phyloP scores from a whole-genome alignment of 2,888 invertebrate species.

The Agrochola lota region DNA sequence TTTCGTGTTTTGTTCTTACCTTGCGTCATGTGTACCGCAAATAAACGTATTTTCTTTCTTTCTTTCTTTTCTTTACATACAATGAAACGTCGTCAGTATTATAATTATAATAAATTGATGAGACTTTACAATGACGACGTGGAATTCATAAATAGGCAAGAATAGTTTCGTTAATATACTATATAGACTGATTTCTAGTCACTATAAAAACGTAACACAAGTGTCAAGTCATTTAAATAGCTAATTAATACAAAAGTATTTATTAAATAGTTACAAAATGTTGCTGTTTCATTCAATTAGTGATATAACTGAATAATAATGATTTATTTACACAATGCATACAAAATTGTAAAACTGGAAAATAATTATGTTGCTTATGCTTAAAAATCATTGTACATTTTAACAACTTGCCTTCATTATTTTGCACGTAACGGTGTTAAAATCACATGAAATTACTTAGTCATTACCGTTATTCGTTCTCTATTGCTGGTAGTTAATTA shows the following conservation, averaged over 20 bases:
- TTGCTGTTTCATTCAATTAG: slow-evolving; percentile 56
- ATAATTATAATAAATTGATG: slow-evolving; percentile 34
- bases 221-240: slow-evolving; percentile 16
- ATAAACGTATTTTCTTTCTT: too few species aligned
- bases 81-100: slow-evolving; percentile 21
- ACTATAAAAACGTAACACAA: slow-evolving; percentile 21
- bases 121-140: slow-evolving; percentile 35
- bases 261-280: slow-evolving; percentile 40
- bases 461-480: slow-evolving; percentile 67
- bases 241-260: slow-evolving; percentile 31
- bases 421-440: slow-evolving; percentile 60
- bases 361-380: slow-evolving; percentile 52
- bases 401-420: slow-evolving; percentile 61
- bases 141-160: slow-evolving; percentile 34
- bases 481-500: slow-evolving; percentile 68
- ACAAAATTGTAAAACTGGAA: slow-evolving; percentile 58
- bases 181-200: slow-evolving; percentile 9
- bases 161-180: slow-evolving; percentile 20
- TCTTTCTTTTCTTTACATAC: too few species aligned
- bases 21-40: too few species aligned
- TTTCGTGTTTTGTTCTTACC: too few species aligned
- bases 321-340: slow-evolving; percentile 59
- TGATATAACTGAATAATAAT: slow-evolving; percentile 58
- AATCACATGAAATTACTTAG: slow-evolving; percentile 72
- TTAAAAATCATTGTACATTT: slow-evolving; percentile 54